phyloP scores from a whole-genome alignment of 2,113 vertebrate genomes.

The Paramormyrops kingsleyae region DNA sequence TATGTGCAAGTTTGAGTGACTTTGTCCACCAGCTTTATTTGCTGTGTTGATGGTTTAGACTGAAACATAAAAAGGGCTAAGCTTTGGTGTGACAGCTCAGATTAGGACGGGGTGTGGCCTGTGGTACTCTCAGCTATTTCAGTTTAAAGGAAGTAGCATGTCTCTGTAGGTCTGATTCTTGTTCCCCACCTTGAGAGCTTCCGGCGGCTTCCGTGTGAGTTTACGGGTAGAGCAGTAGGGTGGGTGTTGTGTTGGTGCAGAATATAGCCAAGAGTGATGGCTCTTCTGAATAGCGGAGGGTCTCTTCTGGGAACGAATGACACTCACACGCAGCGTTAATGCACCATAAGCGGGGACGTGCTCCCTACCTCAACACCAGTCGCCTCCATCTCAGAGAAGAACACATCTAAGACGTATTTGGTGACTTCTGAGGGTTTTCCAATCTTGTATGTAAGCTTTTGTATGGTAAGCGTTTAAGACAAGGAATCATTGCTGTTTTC shows the following conservation, averaged over 20 bases:
- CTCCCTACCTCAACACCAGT: neutral
- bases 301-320: neutral
- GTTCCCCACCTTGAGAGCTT: constrained; percentile 52
- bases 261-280: neutral
- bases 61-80: neutral
- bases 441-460: neutral
- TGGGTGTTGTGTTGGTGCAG: constrained; percentile 1
- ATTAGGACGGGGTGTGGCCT: neutral
- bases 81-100: neutral
- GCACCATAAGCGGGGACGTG: neutral
- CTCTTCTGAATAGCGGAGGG: neutral
- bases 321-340: neutral
- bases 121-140: neutral
- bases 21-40: neutral
- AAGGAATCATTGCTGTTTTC: neutral
- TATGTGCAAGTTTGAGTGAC: neutral
- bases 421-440: neutral
- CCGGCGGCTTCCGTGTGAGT: constrained; percentile 39
- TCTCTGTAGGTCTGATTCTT: constrained; percentile 57
- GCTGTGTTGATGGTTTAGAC: neutral
- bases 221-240: neutral
- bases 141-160: constrained; percentile 27
- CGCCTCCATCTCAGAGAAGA: neutral
- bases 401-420: neutral
- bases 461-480: neutral